Percentiles rank a stretch among this genome's conserved stretches.
These are phyloP conservation scores for Hedya salicella DNA, from an alignment of 2,888 invertebrate species.

Conservation along the genomic window DNA sequence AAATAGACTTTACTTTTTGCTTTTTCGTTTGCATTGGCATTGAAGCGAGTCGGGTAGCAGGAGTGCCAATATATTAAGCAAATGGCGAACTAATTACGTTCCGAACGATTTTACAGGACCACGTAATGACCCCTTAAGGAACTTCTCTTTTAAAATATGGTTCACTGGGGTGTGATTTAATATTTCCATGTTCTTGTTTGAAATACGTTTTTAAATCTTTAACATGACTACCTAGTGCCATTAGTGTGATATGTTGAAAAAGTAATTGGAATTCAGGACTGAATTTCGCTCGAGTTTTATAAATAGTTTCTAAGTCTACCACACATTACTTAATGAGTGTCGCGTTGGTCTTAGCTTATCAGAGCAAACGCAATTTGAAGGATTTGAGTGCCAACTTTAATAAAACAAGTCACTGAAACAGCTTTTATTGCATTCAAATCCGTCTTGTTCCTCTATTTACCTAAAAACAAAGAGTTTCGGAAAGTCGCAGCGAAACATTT, in stretches of 20 bases:
- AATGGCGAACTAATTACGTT: slow-evolving; percentile 79
- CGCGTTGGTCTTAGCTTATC: background rate
- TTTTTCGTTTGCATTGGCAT: slow-evolving; percentile 63
- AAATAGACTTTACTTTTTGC: slow-evolving; percentile 52
- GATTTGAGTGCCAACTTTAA: background rate
- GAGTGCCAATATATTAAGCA: slow-evolving; percentile 74
- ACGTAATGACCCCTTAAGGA: slow-evolving; percentile 73
- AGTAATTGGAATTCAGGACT: slow-evolving; percentile 2
- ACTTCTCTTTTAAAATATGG: slow-evolving; percentile 52
- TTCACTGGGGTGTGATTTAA: slow-evolving; percentile 29
- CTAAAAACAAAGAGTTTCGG: slow-evolving; percentile 42
- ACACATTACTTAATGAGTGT: background rate
- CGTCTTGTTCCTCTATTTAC: slow-evolving; percentile 35
- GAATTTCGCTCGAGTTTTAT: background rate
- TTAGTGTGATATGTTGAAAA: slow-evolving; percentile 8
- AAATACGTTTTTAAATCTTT: slow-evolving; percentile 24
- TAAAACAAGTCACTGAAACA: slow-evolving; percentile 12
- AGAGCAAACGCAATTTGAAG: background rate
- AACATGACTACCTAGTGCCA: slow-evolving; percentile 10
- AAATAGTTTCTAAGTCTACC: background rate
- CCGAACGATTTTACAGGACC: slow-evolving; percentile 68
- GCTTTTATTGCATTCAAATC: slow-evolving; percentile 36
- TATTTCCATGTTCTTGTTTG: slow-evolving; percentile 23
- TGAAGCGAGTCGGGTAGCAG: slow-evolving; percentile 58
- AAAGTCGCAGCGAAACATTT: slow-evolving; percentile 40